A percentile compares a stretch with the other conserved stretches of the same genome.
Evolutionary conservation across 2,888 invertebrate species (phyloP).

Genomic region (Protodeltote pygarga): DNA sequence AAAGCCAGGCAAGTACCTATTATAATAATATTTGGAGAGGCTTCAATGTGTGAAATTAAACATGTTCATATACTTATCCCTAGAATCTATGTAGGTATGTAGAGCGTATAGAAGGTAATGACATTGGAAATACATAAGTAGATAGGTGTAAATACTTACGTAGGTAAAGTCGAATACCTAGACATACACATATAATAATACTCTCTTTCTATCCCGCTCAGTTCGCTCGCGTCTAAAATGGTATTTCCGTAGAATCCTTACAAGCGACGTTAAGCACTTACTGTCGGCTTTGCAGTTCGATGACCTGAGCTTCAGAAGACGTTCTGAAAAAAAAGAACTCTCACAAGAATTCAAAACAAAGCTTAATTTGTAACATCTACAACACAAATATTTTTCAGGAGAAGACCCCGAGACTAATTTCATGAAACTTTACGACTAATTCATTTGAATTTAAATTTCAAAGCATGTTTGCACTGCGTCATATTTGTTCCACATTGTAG

Average conservation of each 20-base stretch:
- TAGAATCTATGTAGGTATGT: slow-evolving; percentile 13
- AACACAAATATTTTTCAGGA: slow-evolving; percentile 34
- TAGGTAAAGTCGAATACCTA: slow-evolving; percentile 31
- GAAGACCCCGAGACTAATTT: slow-evolving; percentile 59
- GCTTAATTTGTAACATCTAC: slow-evolving; percentile 59
- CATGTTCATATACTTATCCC: slow-evolving; percentile 44
- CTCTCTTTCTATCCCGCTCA: slow-evolving; percentile 63
- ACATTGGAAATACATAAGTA: slow-evolving; percentile 61
- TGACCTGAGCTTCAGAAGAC: slow-evolving; percentile 75
- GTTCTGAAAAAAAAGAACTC: slow-evolving; percentile 69
- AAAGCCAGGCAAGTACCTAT: slow-evolving; percentile 64
- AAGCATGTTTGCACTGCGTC: slow-evolving; percentile 45
- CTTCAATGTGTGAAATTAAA: slow-evolving; percentile 54
- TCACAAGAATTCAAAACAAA: slow-evolving; percentile 69
- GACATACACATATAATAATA: slow-evolving; percentile 56
- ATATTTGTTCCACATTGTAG: slow-evolving; percentile 58
- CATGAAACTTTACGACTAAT: slow-evolving; percentile 46
- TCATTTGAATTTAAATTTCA: slow-evolving; percentile 50
- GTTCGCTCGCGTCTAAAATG: slow-evolving; percentile 79
- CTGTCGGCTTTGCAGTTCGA: slow-evolving; percentile 84
- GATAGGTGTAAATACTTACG: too few species aligned
- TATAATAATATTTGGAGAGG: slow-evolving; percentile 59
- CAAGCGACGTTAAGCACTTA: slow-evolving; percentile 84
- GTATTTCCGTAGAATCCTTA: slow-evolving; percentile 87
- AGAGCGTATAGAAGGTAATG: slow-evolving; percentile 49